Evolutionary conservation across 2,113 vertebrate genomes (phyloP).

Genomic region (Vicugna pacos): DNA sequence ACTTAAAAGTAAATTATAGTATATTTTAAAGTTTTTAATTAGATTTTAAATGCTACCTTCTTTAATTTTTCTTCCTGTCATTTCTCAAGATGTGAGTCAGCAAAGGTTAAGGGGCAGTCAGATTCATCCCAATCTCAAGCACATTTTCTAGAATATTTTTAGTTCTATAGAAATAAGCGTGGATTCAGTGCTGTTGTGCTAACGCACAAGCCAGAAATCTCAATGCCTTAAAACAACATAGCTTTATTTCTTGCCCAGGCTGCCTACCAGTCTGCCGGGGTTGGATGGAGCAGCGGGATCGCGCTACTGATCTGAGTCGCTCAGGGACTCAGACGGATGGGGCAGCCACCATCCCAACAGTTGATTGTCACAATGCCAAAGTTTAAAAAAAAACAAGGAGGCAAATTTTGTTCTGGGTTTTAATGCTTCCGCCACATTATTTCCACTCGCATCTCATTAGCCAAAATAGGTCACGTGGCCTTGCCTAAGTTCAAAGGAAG

Average conservation of each 20-base stretch:
- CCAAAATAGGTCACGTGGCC: not conserved
- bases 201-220: not conserved
- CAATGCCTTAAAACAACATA: not conserved
- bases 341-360: not conserved
- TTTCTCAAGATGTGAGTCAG: slow-evolving; percentile 29
- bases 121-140: not conserved
- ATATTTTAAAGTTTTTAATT: slow-evolving; percentile 22
- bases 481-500: slow-evolving; percentile 25
- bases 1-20: slow-evolving; percentile 30
- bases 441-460: slow-evolving; percentile 30
- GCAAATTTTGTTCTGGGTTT: not conserved
- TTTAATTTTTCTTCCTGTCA: slow-evolving; percentile 32
- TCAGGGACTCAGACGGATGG: not conserved
- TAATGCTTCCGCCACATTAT: not conserved
- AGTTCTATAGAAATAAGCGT: not conserved
- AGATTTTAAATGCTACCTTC: slow-evolving; percentile 10
- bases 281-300: not conserved
- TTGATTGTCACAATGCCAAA: not conserved
- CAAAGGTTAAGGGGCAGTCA: not conserved
- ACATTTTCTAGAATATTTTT: not conserved
- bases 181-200: not conserved
- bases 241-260: not conserved
- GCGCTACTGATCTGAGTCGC: not conserved
- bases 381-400: not conserved
- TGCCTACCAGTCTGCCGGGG: not conserved